Evolutionary conservation across 30 jellyfish, hydroid and myxozoan species (phyloP), one percentile per base, ranked within the genome.

Genomic region (Aurelia sp.): DNA sequence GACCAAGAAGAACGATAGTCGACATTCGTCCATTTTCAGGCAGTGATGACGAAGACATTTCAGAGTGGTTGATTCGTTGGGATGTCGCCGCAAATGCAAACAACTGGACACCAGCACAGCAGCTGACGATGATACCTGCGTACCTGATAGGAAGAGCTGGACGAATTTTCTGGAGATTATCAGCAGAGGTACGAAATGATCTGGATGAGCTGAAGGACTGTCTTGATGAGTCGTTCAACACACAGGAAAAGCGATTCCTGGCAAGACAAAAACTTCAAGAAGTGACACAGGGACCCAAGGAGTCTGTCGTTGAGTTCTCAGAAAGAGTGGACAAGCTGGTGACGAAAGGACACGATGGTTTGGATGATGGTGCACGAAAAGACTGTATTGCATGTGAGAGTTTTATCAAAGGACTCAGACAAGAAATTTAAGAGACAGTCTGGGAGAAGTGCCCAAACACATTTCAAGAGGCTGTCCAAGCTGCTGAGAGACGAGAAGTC

Each of bases 81-180:
- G 30, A 65, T 12, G 48, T 70, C 13, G 85, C 85, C 10, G 85
- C 85, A 74, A 74, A 40, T 21, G 85, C 85, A 21, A 74, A 74
- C 24, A 48, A 30, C 75, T 74, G 85, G 85, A 35, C 85, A 16
- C 50, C 75, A 18, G 50, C 41, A 20, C 75, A 74, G 24, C 85
- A 74, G 75, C 35, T 74, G 16, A 40, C 75, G 48, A 35, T 74
- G 80, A 68, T 68, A 62, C 81, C 90, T 13, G 90, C 80, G 27
- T 79, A 79, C 72, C 85, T 71, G 68, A 82, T 47, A 33, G 88
- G 93, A 59, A 61, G 93, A 70, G 93, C 93, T 52, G 73, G 80
- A 67, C 55, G 93, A 38, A 84, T 84, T 35, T 84, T 84, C 61
- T 70, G 81, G 93, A 84, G 93, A 72, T 40, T 84, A 67, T 81